Percentiles rank a stretch among this genome's conserved stretches.
phyloP scores from a whole-genome alignment of 1,140 invertebrate genomes.

The Trichoplusia ni region DNA sequence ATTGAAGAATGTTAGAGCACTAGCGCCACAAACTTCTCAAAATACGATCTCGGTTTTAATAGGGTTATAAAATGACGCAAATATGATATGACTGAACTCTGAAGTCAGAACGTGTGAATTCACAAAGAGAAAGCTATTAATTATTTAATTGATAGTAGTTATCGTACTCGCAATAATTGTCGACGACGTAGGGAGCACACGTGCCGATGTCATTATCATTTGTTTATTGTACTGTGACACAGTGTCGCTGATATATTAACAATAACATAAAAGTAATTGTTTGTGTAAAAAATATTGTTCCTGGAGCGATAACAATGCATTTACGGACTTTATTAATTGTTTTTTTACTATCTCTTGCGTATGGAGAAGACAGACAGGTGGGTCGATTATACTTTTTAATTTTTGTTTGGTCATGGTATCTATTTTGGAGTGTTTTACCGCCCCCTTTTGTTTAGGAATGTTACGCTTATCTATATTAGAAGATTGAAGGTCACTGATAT shows the following conservation, averaged over 20 bases:
- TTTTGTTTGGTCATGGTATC: neutral
- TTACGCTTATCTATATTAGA: no score
- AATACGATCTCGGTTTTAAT: neutral
- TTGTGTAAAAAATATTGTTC: constrained; percentile 47
- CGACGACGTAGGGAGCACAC: constrained; percentile 38
- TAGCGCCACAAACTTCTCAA: neutral
- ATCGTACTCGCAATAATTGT: constrained; percentile 29
- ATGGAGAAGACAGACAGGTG: constrained; percentile 65
- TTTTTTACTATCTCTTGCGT: constrained; percentile 43
- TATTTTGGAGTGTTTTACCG: constrained; percentile 5
- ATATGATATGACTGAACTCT: neutral
- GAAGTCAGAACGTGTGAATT: neutral
- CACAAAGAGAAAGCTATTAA: constrained; percentile 27
- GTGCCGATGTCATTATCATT: constrained; percentile 51
- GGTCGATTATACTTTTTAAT: constrained; percentile 23
- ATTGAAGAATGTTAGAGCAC: neutral
- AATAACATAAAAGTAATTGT: constrained; percentile 42
- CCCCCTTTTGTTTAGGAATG: neutral
- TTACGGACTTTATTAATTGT: constrained; percentile 47
- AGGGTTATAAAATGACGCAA: constrained; percentile 33
- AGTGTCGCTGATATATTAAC: constrained; percentile 10
- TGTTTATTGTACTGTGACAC: constrained; percentile 40
- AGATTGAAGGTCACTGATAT: no score
- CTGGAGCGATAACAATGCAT: constrained; percentile 53
- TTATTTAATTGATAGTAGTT: constrained; percentile 23